Base-by-base conservation (phyloP, 2,113 vertebrate species). In the Andinoacara biseriatus region DNA sequence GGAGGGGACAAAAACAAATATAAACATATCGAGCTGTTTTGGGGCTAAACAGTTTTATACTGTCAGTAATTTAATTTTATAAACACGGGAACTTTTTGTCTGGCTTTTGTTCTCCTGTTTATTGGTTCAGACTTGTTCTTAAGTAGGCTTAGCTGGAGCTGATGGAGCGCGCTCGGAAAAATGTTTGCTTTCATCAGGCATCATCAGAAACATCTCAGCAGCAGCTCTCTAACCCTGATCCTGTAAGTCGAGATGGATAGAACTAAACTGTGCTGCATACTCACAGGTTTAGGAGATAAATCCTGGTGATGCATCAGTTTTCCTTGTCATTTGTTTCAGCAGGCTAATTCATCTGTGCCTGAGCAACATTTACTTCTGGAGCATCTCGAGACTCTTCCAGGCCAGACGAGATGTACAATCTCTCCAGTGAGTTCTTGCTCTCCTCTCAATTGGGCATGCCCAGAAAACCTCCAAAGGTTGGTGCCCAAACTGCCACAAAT, bases 191-290 rank as follows among this genome's bases (percentile, higher is more conserved):
- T 43, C 17, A 69, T 17, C 0, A 1, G 46, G 43, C 14, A 5
- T 13, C 13, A 0, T 49, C 43, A 29, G 65, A 69, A 69, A 29
- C 43, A 46, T 46, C 43, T 17, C 33, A 33, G 33, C 0, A 15
- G 40, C 22, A 26, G 22, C 17, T 17, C 24, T 7, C 24, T 69
- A 43, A 18, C 29, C 40, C 65, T 11, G 46, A 40, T 26, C 22
- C 63, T 1, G 0, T 38, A 46, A 49, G 22, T 15, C 26, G 29
- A 29, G 22, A 29, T 49, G 46, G 63, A 43, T 67, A 3, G 0
- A 67, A 67, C 14, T n/a, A 46, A 67, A 67, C 49, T 7, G 40
- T 0, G 2, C 38, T 26, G 40, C 26, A 29, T 49, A 29, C 46
- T 69, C 15, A 11, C 65, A 69, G 63, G 24, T 49, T 69, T 49